phyloP scores from a whole-genome alignment of 2,888 invertebrate genomes.

The Notodonta dromedarius region DNA sequence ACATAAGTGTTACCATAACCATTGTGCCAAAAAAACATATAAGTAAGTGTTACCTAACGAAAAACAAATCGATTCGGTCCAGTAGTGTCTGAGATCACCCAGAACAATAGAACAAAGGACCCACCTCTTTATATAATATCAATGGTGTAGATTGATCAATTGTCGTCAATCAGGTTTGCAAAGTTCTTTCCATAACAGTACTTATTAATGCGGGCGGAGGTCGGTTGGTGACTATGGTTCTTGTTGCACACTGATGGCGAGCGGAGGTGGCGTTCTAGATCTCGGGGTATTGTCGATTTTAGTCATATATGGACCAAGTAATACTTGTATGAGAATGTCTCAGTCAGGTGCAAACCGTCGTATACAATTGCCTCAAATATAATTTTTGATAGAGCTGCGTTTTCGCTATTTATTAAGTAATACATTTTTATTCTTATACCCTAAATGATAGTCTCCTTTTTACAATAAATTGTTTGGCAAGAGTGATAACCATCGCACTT shows the following conservation, averaged over 20 bases:
- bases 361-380: too few relatives aligned
- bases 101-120: constrained; percentile 41
- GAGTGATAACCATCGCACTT: not conserved
- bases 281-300: not conserved
- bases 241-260: constrained; percentile 18
- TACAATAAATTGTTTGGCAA: not conserved
- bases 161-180: constrained; percentile 36
- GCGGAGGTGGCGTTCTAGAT: constrained; percentile 13
- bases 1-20: not conserved
- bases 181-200: constrained; percentile 34
- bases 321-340: not conserved
- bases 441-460: too few relatives aligned
- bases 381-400: too few relatives aligned
- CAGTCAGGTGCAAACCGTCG: not conserved
- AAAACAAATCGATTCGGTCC: constrained; percentile 26
- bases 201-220: constrained; percentile 16
- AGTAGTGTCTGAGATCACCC: constrained; percentile 30
- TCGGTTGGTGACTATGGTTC: constrained; percentile 19
- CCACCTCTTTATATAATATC: constrained; percentile 24
- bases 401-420: too few relatives aligned
- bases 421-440: too few relatives aligned
- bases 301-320: not conserved
- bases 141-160: constrained; percentile 34
- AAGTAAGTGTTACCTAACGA: constrained; percentile 18
- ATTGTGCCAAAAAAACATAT: constrained; percentile 11